Conservation (phyloP, 2,113 vertebrate genomes). For the Anguilla japonica region DNA sequence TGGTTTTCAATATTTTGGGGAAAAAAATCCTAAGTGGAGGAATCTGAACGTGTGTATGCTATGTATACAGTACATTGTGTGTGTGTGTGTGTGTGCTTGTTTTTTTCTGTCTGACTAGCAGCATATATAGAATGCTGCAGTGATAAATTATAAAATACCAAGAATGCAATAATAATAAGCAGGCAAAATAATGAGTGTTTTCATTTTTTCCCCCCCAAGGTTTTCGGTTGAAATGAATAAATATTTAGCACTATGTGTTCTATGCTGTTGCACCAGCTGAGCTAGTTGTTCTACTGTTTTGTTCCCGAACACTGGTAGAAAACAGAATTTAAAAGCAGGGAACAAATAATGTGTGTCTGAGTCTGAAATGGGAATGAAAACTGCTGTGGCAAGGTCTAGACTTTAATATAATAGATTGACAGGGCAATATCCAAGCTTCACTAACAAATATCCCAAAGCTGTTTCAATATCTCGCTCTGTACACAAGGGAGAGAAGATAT, state of each 20-base stretch:
- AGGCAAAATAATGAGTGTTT: no score
- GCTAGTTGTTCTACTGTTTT: not conserved
- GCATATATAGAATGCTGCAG: not conserved
- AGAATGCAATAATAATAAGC: not conserved
- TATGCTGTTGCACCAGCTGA: not conserved
- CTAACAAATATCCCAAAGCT: conserved; percentile 1
- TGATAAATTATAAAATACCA: not conserved
- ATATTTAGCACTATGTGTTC: not conserved
- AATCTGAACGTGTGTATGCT: no score
- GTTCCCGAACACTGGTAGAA: not conserved
- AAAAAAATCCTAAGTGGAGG: no score
- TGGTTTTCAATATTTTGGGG: no score
- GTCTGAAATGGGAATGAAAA: not conserved
- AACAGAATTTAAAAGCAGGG: conserved; percentile 1
- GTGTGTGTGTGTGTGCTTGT: not conserved
- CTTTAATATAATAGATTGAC: conserved; percentile 6
- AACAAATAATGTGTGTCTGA: not conserved
- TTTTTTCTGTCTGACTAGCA: no score
- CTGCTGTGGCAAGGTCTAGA: conserved; percentile 1
- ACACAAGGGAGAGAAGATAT: conserved; percentile 1
- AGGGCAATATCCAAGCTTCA: not conserved
- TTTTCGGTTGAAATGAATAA: not conserved
- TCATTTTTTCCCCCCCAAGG: not conserved
- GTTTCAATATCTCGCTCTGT: conserved; percentile 1
- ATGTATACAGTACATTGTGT: no score